These are phyloP conservation scores for Ectropis grisescens DNA, from an alignment of 1,140 invertebrate species.

Conservation along the genomic window DNA sequence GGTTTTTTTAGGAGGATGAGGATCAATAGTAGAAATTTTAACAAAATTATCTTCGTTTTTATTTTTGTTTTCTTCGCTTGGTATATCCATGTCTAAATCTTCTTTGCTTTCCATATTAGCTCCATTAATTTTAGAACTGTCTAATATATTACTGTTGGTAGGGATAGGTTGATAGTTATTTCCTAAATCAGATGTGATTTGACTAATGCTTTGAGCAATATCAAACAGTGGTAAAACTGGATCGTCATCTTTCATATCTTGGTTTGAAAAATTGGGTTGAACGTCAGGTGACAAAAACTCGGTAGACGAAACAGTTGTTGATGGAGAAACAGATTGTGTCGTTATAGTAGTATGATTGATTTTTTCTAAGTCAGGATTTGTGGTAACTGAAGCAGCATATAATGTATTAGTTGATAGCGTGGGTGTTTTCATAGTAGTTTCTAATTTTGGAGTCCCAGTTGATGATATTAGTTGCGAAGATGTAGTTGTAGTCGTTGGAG, in stretches of 20 bases:
- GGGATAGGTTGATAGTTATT: constrained; percentile 33
- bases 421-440: too few species aligned
- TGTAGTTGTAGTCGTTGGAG: constrained; percentile 12
- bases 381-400: constrained; percentile 10
- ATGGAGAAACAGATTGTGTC: constrained; percentile 53
- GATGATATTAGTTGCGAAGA: neutral
- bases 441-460: too few species aligned
- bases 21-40: constrained; percentile 52
- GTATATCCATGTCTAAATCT: constrained; percentile 53
- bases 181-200: constrained; percentile 59
- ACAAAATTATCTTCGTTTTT: constrained; percentile 36
- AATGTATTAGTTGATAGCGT: constrained; percentile 11
- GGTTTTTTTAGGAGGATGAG: constrained; percentile 19
- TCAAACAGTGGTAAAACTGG: constrained; percentile 42
- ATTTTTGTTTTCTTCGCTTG: constrained; percentile 22
- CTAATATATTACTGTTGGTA: constrained; percentile 35
- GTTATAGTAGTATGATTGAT: constrained; percentile 47
- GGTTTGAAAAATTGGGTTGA: constrained; percentile 9
- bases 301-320: constrained; percentile 39
- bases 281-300: constrained; percentile 23
- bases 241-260: constrained; percentile 17
- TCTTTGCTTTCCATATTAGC: constrained; percentile 53
- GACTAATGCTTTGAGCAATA: constrained; percentile 58
- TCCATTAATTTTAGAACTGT: constrained; percentile 27
- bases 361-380: constrained; percentile 28